These are phyloP conservation scores for Dolichotis patagonum DNA, from an alignment of 2,113 vertebrate genomes.

Conservation along the genomic window DNA sequence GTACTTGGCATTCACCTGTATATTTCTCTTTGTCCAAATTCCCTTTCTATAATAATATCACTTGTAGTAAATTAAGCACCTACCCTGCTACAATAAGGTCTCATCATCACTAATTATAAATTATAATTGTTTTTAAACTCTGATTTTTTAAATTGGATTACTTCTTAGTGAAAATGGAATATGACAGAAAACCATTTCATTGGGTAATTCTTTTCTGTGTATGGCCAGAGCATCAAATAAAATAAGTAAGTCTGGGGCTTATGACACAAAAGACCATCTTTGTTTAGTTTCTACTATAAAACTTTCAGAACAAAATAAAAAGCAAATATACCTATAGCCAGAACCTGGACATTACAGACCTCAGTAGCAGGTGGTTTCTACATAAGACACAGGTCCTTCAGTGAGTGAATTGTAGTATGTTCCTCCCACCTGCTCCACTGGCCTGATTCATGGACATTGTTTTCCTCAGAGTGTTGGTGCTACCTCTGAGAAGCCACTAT, in stretches of 20 bases:
- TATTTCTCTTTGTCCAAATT: neutral
- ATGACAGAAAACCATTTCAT: neutral
- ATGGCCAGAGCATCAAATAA: neutral
- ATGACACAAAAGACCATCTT: neutral
- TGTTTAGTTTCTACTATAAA: constrained; percentile 25
- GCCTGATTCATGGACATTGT: neutral
- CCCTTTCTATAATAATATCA: neutral
- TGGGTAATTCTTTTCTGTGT: neutral
- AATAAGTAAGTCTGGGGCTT: neutral
- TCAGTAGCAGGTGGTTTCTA: neutral
- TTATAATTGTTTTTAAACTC: neutral
- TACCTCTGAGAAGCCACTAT: neutral
- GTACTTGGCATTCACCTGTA: neutral
- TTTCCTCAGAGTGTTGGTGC: neutral
- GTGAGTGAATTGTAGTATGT: neutral
- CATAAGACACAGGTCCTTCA: neutral
- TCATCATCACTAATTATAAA: neutral
- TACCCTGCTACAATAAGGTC: no score
- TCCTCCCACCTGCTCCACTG: neutral
- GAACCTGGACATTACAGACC: neutral
- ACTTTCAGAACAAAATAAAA: neutral
- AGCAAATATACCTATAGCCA: neutral
- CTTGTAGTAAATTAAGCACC: neutral
- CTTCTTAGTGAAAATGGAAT: constrained; percentile 32
- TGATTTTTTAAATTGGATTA: constrained; percentile 29